These are phyloP conservation scores for Coenonympha arcania DNA, from an alignment of 2,888 invertebrate species.

Conservation along the genomic window DNA sequence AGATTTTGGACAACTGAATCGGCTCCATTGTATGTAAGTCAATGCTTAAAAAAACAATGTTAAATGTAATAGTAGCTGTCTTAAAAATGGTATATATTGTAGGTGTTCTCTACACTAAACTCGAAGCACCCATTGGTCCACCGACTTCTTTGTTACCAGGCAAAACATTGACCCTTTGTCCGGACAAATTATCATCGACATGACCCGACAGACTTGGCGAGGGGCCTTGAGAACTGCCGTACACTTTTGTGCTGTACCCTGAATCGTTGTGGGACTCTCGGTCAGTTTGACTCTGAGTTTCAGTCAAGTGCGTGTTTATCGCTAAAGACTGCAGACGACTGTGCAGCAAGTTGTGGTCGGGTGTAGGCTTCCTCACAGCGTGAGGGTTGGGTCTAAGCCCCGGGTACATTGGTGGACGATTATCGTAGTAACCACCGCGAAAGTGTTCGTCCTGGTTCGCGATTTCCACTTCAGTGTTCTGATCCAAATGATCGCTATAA, in stretches of 20 bases:
- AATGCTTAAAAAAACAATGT: no score
- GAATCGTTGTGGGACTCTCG: conserved; percentile 86
- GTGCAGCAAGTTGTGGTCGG: conserved; percentile 62
- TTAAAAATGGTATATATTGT: background rate
- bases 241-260: conserved; percentile 88
- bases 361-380: conserved; percentile 49
- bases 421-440: conserved; percentile 59
- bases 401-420: conserved; percentile 52
- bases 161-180: conserved; percentile 52
- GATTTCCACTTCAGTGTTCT: conserved; percentile 67
- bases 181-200: conserved; percentile 62
- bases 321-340: conserved; percentile 65
- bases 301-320: conserved; percentile 66
- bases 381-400: conserved; percentile 38
- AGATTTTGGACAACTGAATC: no score
- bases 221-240: conserved; percentile 83
- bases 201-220: conserved; percentile 82
- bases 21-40: no score
- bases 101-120: conserved; percentile 71
- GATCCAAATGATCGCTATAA: conserved; percentile 64
- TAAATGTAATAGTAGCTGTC: no score
- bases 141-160: conserved; percentile 47
- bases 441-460: conserved; percentile 62
- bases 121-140: conserved; percentile 76
- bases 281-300: conserved; percentile 70